Evolutionary conservation across 1,140 invertebrate genomes (phyloP), one percentile per base, ranked within the genome.

Genomic region (Drosophila sproati): DNA sequence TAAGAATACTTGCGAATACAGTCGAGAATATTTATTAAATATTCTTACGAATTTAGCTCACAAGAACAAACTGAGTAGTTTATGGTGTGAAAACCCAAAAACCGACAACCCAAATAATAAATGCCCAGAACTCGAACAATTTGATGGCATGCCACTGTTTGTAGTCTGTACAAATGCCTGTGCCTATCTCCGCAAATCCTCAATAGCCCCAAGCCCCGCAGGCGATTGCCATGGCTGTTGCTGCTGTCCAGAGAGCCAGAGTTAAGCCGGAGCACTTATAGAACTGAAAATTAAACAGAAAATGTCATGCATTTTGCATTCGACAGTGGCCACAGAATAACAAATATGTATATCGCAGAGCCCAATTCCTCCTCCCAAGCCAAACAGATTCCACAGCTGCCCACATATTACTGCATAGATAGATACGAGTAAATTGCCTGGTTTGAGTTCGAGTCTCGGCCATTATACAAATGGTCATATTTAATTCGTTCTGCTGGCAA

Each of bases 381-480:
- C 43, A 41, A 6, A 39, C 8, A 12, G 35, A 68, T 69, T 48
- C 45, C 57, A 12, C 67, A 69, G 32, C 39, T 63, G 59, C n/a
- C 73, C 67, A 75, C 73, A 75, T 75, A 72, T 63, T 70, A 35
- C 51, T 43, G 48, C 31, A 32, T 12, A 59, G 48, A 72, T 56
- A 52, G 48, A 72, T 56, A 52, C 61, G 62, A 72, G 47, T 28
- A 34, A 20, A 54, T 51, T 48, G 39, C 39, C 37, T 37, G 45
- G 20, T 43, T 43, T 47, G 43, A 56, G 39, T 57, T 75, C 51
- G 55, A 75, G 70, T 81, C 69, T 66, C 48, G 67, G 51, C 75
- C 73, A 91, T 91, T 91, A 91, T 75, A 88, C 88, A 91, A 91
- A 91, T 91, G 81, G 80, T 80, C 89, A 89, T 89, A 91, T 86